These are phyloP conservation scores for Nanorana parkeri DNA, from an alignment of 2,113 vertebrate species.

Conservation along the genomic window DNA sequence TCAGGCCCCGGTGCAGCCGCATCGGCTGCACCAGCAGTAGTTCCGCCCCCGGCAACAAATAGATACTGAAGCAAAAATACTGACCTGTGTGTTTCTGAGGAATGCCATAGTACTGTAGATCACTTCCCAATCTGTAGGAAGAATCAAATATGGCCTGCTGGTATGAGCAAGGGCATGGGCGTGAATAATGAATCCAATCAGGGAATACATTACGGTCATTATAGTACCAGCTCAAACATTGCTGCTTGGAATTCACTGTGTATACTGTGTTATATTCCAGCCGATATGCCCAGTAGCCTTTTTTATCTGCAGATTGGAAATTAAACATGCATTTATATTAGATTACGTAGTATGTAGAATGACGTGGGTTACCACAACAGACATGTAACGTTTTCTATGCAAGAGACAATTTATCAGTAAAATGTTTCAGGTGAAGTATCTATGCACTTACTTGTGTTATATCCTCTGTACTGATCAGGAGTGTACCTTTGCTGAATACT, in stretches of 20 bases:
- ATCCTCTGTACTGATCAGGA: slow-evolving; percentile 47
- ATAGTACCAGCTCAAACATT: slow-evolving; percentile 35
- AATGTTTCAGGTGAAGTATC: neutral
- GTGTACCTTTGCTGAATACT: slow-evolving; percentile 18
- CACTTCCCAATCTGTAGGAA: neutral
- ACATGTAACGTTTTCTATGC: too few relatives aligned
- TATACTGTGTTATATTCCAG: slow-evolving; percentile 11
- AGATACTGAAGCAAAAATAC: neutral
- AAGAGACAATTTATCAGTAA: too few relatives aligned
- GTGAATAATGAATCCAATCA: slow-evolving; percentile 10
- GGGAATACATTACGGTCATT: neutral
- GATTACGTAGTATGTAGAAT: too few relatives aligned
- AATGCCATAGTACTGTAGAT: neutral
- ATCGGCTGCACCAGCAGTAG: too few relatives aligned
- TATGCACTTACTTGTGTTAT: slow-evolving; percentile 38
- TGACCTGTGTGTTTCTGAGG: slow-evolving; percentile 29
- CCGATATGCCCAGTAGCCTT: slow-evolving; percentile 33
- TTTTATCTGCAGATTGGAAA: neutral
- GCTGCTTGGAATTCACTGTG: neutral
- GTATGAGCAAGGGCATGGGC: slow-evolving; percentile 30
- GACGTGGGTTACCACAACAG: too few relatives aligned
- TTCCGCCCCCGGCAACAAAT: too few relatives aligned
- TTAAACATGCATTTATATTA: too few relatives aligned
- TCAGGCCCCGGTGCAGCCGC: too few relatives aligned
- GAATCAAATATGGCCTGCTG: slow-evolving; percentile 35